phyloP scores from a whole-genome alignment of 2,113 vertebrate genomes.

The Oophaga pumilio region DNA sequence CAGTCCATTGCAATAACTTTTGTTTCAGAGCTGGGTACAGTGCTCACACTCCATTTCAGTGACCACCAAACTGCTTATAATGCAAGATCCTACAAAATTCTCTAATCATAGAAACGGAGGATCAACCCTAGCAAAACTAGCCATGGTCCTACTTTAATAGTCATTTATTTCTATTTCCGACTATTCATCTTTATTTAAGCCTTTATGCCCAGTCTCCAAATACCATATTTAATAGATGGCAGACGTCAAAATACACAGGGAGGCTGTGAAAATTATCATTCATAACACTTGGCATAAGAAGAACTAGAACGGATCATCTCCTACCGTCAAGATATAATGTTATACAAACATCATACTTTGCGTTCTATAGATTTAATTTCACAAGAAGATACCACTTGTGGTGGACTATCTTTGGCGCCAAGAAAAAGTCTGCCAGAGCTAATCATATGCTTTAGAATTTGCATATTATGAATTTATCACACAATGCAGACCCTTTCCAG shows the following conservation, averaged over 20 bases:
- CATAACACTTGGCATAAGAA: not conserved
- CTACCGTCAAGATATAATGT: constrained; percentile 56
- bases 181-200: not conserved
- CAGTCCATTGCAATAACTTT: no score
- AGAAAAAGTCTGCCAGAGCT: constrained; percentile 62
- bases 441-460: constrained; percentile 63
- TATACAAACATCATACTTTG: constrained; percentile 59
- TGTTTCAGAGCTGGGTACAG: no score
- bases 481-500: constrained; percentile 64
- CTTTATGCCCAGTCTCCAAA: not conserved
- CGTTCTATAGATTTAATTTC: constrained; percentile 37
- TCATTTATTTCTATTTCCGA: not conserved
- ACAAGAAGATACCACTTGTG: constrained; percentile 58
- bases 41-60: no score
- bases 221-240: not conserved
- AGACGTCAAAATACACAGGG: not conserved
- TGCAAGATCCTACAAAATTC: not conserved
- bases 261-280: not conserved
- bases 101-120: no score
- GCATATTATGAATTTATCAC: constrained; percentile 62
- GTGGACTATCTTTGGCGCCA: constrained; percentile 62
- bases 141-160: no score
- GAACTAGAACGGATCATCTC: constrained; percentile 50
- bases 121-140: not conserved
- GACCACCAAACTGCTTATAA: not conserved